Base-by-base conservation (phyloP, 2,113 vertebrate genomes). In the Festucalex cinctus region DNA sequence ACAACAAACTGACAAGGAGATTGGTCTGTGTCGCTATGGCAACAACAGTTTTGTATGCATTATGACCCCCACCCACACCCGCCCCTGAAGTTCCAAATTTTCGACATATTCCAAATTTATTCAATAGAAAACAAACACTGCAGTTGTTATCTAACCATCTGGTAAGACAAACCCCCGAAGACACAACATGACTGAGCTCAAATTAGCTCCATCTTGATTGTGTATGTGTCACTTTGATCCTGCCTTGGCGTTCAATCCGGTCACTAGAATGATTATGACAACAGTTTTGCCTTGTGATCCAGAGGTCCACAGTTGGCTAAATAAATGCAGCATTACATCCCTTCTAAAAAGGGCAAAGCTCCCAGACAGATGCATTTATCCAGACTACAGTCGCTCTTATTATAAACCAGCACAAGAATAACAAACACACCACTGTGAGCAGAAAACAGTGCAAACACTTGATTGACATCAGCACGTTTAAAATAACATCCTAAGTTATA, bases 371-470 rank as follows among this genome's bases (percentile, higher is more conserved):
- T 1, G 51, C 26, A 37, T 35, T 75, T 51, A 79, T 72, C 49
- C 66, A 71, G 79, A 74, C 67, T 37, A 20, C 66, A 62, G 32
- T 49, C 17, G 65, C 71, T 77, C 61, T 61, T 73, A 77, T 82
- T 80, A 79, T 79, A 79, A 83, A 69, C 74, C 56, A 70, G 35
- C 46, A 81, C 68, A 14, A 74, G 65, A 83, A 81, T 80, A 61
- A 61, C 56, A 81, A n/a, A 73, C 64, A 7, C 59, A 57, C n/a
- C 37, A 76, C 72, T 75, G 75, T 79, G 64, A 59, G 73, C 66
- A 3, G 53, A 17, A 35, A 36, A 16, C 51, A 24, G 22, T 26
- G 12, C 51, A 1, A 57, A 57, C 26, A 8, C 26, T 0, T 12
- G 9, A 54, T 20, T 60, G 17, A 60, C 58, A 39, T n/a, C 35